phyloP scores from a whole-genome alignment of 1,140 invertebrate species.

The Ceratina calcarata region DNA sequence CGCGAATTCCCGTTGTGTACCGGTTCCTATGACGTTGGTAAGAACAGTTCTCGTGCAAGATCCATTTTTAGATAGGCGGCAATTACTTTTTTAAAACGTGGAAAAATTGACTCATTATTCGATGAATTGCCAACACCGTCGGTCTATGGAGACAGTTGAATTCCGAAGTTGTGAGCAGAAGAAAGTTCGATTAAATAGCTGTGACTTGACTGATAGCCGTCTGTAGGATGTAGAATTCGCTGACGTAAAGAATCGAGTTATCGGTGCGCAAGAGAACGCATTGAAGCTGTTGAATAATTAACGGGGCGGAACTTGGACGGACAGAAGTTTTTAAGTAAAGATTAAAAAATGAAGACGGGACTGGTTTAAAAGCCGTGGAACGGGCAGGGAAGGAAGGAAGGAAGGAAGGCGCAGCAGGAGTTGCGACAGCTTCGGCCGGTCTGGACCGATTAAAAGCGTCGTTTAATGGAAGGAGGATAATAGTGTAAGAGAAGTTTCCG shows the following conservation, averaged over 20 bases:
- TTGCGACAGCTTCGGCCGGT: conserved; percentile 48
- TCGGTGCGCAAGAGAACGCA: not conserved
- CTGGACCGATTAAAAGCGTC: conserved; percentile 54
- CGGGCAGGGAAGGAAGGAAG: too few relatives aligned
- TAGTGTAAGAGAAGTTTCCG: conserved; percentile 49
- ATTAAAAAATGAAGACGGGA: conserved; percentile 52
- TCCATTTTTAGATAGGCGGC: too few relatives aligned
- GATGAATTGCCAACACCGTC: too few relatives aligned
- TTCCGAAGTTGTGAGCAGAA: too few relatives aligned
- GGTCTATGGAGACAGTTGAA: too few relatives aligned
- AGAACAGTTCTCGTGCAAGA: too few relatives aligned
- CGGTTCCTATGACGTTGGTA: too few relatives aligned
- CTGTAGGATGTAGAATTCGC: not conserved
- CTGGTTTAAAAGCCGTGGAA: conserved; percentile 41
- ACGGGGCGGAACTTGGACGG: conserved; percentile 33
- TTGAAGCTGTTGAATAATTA: conserved; percentile 55
- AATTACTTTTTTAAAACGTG: too few relatives aligned
- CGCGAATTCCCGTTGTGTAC: too few relatives aligned
- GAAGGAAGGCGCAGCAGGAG: conserved; percentile 24
- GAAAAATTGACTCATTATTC: too few relatives aligned
- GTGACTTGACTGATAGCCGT: not conserved
- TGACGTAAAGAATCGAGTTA: conserved; percentile 1
- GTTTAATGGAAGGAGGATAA: conserved; percentile 62
- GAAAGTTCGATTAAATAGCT: too few relatives aligned
- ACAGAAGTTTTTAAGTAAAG: conserved; percentile 32